Evolutionary conservation across 2,113 vertebrate species (phyloP).

Genomic region (Gnathonemus longibarbis): DNA sequence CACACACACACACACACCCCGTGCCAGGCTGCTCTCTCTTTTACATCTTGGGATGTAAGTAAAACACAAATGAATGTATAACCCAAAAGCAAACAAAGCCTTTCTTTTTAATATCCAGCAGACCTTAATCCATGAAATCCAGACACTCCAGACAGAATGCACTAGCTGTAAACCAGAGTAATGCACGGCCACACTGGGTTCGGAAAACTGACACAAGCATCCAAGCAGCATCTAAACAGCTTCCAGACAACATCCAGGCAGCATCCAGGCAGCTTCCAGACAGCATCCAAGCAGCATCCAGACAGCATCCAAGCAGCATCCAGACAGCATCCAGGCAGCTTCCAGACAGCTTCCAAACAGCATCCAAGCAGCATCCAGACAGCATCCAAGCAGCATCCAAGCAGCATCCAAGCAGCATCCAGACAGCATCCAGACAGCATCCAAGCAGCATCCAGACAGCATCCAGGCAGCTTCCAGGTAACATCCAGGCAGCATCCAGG

Average conservation of each 20-base stretch:
- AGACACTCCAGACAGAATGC: no score
- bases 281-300: no score
- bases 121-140: neutral
- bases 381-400: no score
- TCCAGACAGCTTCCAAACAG: rapidly evolving
- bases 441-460: neutral
- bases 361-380: no score
- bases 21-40: neutral
- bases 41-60: neutral
- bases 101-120: neutral
- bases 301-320: no score
- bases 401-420: neutral
- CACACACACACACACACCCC: no score
- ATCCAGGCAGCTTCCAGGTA: no score
- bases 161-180: neutral
- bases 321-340: no score
- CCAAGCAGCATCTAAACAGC: no score
- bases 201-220: neutral
- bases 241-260: neutral
- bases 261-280: neutral
- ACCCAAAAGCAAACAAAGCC: neutral
- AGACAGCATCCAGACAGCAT: neutral
- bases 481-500: no score
- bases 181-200: neutral
- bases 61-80: neutral